Base-by-base conservation (phyloP, 2,113 vertebrate species). In the Lophura nycthemera region DNA sequence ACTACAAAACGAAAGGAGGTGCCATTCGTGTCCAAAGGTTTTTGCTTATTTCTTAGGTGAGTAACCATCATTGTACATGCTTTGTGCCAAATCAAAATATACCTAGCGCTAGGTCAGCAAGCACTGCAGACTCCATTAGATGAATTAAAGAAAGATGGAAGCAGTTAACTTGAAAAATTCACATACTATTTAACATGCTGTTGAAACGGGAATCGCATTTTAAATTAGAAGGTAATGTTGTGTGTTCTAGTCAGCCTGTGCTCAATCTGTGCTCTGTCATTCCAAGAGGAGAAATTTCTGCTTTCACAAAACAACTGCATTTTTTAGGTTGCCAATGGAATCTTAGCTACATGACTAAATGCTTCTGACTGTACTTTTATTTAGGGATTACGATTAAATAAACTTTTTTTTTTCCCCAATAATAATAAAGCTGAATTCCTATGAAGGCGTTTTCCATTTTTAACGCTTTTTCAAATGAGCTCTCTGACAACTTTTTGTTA, bases 1-100 rank as follows among this genome's bases (percentile, higher is more conserved):
- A 98, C 97, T 98, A 98, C 96, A 96, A 97, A 98, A 97, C 97
- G 91, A 97, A 97, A 97, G 96, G 97, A 97, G 98, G 97, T 97
- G 98, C 95, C 97, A 98, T 98, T 96, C 93, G 97, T 98, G 97
- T 98, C 97, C 96, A 97, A 98, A 97, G 93, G 92, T 92, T 93
- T 97, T 97, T 97, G 96, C 96, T 97, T 97, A 95, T 95, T 97
- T 97, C 96, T 97, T 97, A 88, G 86, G 96, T 96, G 97, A 97
- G 96, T 96, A 97, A 97, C 97, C 97, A 75, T 97, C 97, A 98
- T 97, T 98, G 97, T 98, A 97, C 96, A 85, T 98, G 98, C 98
- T 98, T 97, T 98, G 98, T 98, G 98, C 98, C 96, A 97, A 98
- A 97, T 96, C 98, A 98, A 98, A 97, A 95, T 32, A 10, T 73